phyloP scores from a whole-genome alignment of 2,888 invertebrate genomes.

The Rhingia rostrata region DNA sequence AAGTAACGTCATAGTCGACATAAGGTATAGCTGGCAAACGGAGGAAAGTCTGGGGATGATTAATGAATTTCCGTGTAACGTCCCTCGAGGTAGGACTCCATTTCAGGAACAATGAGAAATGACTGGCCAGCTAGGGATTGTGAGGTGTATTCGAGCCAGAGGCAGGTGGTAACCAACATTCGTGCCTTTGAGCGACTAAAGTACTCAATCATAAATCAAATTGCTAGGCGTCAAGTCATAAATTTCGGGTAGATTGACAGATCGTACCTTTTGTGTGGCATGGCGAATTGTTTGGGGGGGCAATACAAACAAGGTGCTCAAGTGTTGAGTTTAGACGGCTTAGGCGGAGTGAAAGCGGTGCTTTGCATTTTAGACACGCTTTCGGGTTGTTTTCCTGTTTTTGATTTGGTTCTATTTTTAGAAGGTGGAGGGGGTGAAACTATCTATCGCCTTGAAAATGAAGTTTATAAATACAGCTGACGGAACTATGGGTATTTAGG shows the following conservation, averaged over 20 bases:
- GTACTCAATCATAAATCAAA: constrained; percentile 52
- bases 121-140: background rate
- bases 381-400: background rate
- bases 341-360: constrained; percentile 10
- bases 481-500: no score
- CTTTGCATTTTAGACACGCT: constrained; percentile 27
- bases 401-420: constrained; percentile 26
- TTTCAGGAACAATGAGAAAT: constrained; percentile 29
- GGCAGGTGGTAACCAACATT: background rate
- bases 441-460: no score
- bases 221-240: constrained; percentile 48
- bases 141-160: background rate
- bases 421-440: background rate
- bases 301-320: constrained; percentile 22
- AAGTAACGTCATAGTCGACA: constrained; percentile 43
- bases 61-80: constrained; percentile 40
- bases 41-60: constrained; percentile 6
- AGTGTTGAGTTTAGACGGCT: constrained; percentile 34
- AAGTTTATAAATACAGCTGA: no score
- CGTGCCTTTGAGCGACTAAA: background rate
- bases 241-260: constrained; percentile 48
- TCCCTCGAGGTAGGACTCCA: constrained; percentile 1
- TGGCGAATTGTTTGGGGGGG: background rate
- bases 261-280: constrained; percentile 32
- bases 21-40: constrained; percentile 21